Base-by-base conservation (phyloP, 2,113 vertebrate genomes). In the Melozone crissalis region DNA sequence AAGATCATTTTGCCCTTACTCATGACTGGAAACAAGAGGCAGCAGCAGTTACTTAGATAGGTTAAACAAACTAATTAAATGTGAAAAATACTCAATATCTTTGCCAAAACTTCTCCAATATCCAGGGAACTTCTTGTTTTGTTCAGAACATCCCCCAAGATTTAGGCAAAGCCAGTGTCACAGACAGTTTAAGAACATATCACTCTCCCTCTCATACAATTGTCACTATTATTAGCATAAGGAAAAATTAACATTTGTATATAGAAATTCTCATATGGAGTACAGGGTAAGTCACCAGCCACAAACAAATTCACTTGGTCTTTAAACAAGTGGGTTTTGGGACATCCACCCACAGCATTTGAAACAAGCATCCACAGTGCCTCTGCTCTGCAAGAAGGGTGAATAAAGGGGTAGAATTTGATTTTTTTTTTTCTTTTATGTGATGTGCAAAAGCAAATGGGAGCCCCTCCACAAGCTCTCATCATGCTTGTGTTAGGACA, bases 201-300 rank as follows among this genome's bases (percentile, higher is more conserved):
- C 9, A 27, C 30, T 65, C 16, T 67, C 30, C 19, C 16, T 57
- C 5, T 69, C 30, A 30, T 33, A 30, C 14, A 69, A 8, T 19
- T 27, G 3, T 30, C 16, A 30, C 8, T 12, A 33, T 37, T 76
- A 22, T 30, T 73, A 39, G 4, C 39, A 27, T 30, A 46, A 86
- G 21, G 4, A 46, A 78, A 77, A 82, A 61, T 0, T 3, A 43
- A 17, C 30, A 15, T 16, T 59, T 20, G 3, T 5, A 4, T n/a
- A 15, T 0, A 43, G 30, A 74, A 74, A 74, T 26, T 49, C 12
- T 43, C 10, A 22, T 9, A 13, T 13, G 39, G 2, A 61, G 3
- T 26, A 35, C 1, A 2, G 11, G 9, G 5, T 47, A 11, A 9
- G 10, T 46, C 46, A 39, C 13, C 3, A 24, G 10, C 4, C 37